Evolutionary conservation across 2,888 invertebrate genomes (phyloP).

Genomic region (Piscicola geometra): DNA sequence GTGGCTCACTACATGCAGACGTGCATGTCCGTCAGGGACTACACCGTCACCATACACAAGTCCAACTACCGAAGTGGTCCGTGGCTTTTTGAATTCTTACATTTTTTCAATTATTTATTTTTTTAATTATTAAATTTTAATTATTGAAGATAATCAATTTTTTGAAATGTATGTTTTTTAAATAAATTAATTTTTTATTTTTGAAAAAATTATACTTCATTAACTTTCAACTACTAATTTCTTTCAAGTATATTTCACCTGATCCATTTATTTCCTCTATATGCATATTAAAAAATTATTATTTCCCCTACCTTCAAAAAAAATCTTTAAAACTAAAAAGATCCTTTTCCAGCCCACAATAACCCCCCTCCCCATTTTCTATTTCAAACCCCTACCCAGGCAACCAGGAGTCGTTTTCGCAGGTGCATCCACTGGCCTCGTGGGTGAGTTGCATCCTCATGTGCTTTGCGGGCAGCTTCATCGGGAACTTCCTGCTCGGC

Average conservation of each 20-base stretch:
- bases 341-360: not conserved
- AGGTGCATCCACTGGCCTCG: conserved; percentile 93
- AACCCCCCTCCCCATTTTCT: not conserved
- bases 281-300: too few relatives aligned
- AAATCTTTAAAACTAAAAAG: not conserved
- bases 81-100: not conserved
- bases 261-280: too few relatives aligned
- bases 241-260: too few relatives aligned
- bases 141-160: too few relatives aligned
- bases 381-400: not conserved
- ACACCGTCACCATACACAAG: conserved; percentile 55
- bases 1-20: conserved; percentile 92
- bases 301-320: too few relatives aligned
- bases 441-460: conserved; percentile 97
- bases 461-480: conserved; percentile 92
- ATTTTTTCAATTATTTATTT: too few relatives aligned
- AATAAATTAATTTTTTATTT: too few relatives aligned
- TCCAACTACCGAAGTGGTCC: not conserved
- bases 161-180: too few relatives aligned
- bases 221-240: too few relatives aligned
- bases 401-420: conserved; percentile 65
- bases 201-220: too few relatives aligned
- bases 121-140: too few relatives aligned
- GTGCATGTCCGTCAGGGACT: conserved; percentile 89
- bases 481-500: conserved; percentile 87